Evolutionary conservation across 2,888 invertebrate species (phyloP), one percentile per base, ranked within the genome.

Genomic region (Diabrotica balteata): DNA sequence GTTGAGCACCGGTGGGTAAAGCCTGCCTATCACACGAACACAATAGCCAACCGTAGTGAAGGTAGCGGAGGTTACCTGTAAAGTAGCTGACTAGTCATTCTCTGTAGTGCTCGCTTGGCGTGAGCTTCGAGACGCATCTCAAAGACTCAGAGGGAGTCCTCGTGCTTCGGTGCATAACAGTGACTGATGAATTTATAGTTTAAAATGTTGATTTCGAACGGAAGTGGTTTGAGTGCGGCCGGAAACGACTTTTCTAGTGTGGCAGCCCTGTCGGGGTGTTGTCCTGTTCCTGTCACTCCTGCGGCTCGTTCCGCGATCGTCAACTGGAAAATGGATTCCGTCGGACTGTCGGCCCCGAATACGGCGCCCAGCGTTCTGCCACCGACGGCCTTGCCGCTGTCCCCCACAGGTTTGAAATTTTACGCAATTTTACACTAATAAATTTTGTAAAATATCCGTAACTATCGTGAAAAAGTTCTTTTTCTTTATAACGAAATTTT

Each of bases 241-340:
- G 83, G 82, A 74, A 83, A 81, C 81, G 85, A 85, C 72, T 84
- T 83, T 78, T 80, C 84, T 72, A 83, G 81, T 75, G 82, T 84
- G 69, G 80, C 83, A 75, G 83, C 82, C 70, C 78, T 83, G 71
- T 82, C 84, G 66, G 84, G 84, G 68, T 85, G 85, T 75, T 84
- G 84, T 78, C 83, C 84, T 85, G 87, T 83, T 84, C 86, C 80
- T 84, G 88, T 84, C 84, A 87, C 87, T 84, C 88, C 86, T 84
- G 86, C 79, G 67, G 76, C 79, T 67, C 74, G 81, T 52, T 75
- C 81, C 58, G 80, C 82, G 65, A 81, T 84, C 72, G 80, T 84
- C 76, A 83, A 84, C 74, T 85, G 89, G 89, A 89, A 89, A 86
- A 86, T 89, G 89, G 89, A 90, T 87, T 81, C 88, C 87, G 64